Evolutionary conservation across 2,888 invertebrate species (phyloP).

Genomic region (Macrophya annulata): DNA sequence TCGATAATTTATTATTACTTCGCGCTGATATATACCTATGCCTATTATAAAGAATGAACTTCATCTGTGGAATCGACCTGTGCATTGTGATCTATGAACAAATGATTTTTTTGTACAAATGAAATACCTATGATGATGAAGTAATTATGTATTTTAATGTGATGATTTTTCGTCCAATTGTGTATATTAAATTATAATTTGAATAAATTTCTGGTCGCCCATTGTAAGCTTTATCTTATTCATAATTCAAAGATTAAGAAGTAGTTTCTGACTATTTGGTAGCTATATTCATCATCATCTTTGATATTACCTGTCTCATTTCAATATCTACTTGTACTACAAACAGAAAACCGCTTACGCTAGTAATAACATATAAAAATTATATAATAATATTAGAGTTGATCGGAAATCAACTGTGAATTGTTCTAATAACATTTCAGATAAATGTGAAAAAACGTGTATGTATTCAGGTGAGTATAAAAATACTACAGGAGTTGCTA

Average conservation of each 20-base stretch:
- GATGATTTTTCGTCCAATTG: slow-evolving; percentile 51
- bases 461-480: background rate
- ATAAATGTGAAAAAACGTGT: background rate
- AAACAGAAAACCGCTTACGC: background rate
- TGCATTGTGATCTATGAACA: slow-evolving; percentile 47
- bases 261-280: background rate
- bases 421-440: background rate
- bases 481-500: background rate
- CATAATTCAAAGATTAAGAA: background rate
- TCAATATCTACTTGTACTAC: too few relatives aligned
- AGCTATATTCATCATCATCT: background rate
- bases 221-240: slow-evolving; percentile 9
- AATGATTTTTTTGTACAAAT: slow-evolving; percentile 70
- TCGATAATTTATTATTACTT: background rate
- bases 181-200: slow-evolving; percentile 56
- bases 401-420: background rate
- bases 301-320: background rate
- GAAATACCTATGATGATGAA: slow-evolving; percentile 53
- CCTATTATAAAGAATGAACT: background rate
- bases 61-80: slow-evolving; percentile 15
- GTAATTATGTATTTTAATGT: slow-evolving; percentile 44
- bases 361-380: background rate
- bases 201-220: slow-evolving; percentile 55
- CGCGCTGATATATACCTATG: background rate
- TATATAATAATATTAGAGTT: background rate